phyloP scores from a whole-genome alignment of 2,113 vertebrate species.

The Paracanthobrama guichenoti region DNA sequence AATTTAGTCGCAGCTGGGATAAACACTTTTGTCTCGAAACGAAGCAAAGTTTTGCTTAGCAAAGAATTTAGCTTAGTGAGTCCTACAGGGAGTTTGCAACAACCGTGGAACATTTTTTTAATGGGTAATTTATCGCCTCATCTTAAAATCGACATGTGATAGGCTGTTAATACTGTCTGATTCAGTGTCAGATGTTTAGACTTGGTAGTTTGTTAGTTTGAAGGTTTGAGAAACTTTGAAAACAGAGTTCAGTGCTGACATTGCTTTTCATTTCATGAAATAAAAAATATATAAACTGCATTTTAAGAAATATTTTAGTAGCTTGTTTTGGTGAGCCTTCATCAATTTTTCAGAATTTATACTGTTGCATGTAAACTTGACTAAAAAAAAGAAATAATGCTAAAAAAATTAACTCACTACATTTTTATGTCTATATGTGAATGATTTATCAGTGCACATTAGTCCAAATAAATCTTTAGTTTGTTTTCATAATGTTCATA shows the following conservation, averaged over 20 bases:
- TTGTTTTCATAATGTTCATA: too few relatives aligned
- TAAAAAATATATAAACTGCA: neutral
- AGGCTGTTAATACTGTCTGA: neutral
- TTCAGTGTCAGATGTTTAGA: constrained; percentile 12
- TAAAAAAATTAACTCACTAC: too few relatives aligned
- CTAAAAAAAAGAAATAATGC: neutral
- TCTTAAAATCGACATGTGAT: neutral
- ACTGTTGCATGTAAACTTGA: neutral
- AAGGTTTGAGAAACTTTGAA: neutral
- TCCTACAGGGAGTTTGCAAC: neutral
- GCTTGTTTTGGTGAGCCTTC: neutral
- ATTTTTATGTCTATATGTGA: too few relatives aligned
- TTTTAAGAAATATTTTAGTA: neutral
- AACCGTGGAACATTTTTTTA: neutral
- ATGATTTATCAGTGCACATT: too few relatives aligned
- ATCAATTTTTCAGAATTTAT: neutral
- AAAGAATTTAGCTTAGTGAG: neutral
- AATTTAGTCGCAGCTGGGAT: constrained; percentile 24
- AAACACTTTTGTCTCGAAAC: neutral
- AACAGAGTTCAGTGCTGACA: neutral
- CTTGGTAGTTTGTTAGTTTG: neutral
- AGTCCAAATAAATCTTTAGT: too few relatives aligned
- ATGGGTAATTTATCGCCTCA: constrained; percentile 7
- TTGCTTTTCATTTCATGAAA: neutral
- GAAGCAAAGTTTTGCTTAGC: neutral